Evolutionary conservation across 2,797 vertebrate genomes (phyloP), one percentile per base, ranked within the genome.

Genomic region (Rhyacichthys aspro): DNA sequence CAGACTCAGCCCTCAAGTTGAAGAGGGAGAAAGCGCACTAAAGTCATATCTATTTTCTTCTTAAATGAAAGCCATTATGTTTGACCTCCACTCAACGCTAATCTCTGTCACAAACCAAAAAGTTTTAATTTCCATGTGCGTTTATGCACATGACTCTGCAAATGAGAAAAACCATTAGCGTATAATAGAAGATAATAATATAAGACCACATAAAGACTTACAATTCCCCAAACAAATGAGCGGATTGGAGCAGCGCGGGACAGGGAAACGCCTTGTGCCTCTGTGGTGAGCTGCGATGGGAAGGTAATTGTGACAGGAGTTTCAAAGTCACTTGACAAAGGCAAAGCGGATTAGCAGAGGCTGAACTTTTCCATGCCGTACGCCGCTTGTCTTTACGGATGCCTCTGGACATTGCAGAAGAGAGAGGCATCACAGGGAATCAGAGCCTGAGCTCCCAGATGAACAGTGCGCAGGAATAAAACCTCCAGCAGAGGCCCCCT

Each of bases 31-130:
- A 78, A 83, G 72, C 12, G 58, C 59, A 57, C 52, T 63, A 82
- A 70, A 88, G 89, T 90, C 84, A 82, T 85, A 88, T 90, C 85
- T 88, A 69, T 80, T 85, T 86, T 79, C 69, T 49, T 66, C 64
- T 74, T 82, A 88, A 91, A 88, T 81, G 64, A 72, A 89, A 88
- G 74, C 85, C 70, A 82, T 91, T 89, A 86, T 86, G 74, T 88
- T 82, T 90, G 89, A 90, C 89, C 90, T 90, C 80, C 67, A 84
- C 79, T 86, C 61, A 7, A 72, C 59, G 65, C 80, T 89, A 88
- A 91, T 90, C 86, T 88, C 71, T 81, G 74, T 85, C 84, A 86
- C 79, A 75, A 87, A 86, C 83, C 67, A n/a, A 72, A 85, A 88
- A 81, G 67, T 86, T 86, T 85, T 88, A 68, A 86, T 89, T 79